A percentile compares a stretch with the other conserved stretches of the same genome.
Evolutionary conservation across 2,888 invertebrate species (phyloP).

Genomic region (Notodonta dromedarius): DNA sequence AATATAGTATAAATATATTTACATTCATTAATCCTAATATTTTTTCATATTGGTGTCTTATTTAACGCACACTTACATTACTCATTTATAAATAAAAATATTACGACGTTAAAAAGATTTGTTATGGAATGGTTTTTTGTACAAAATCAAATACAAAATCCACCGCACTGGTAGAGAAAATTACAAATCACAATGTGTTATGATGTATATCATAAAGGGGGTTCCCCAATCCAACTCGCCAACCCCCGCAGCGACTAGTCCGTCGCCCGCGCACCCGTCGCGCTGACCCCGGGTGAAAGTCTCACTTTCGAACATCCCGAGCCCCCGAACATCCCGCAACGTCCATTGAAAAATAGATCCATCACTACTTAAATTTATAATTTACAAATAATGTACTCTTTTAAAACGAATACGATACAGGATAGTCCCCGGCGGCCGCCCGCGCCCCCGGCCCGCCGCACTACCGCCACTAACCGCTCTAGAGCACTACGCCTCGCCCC

Average conservation of each 20-base stretch:
- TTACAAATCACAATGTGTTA: constrained; percentile 74
- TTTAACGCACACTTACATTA: constrained; percentile 77
- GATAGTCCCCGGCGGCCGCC: constrained; percentile 58
- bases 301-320: constrained; percentile 69
- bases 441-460: constrained; percentile 48
- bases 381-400: constrained; percentile 82
- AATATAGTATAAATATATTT: constrained; percentile 84
- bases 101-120: constrained; percentile 73
- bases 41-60: constrained; percentile 83
- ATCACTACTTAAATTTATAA: constrained; percentile 82
- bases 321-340: constrained; percentile 45
- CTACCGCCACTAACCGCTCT: constrained; percentile 78
- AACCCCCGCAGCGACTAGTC: constrained; percentile 68
- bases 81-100: constrained; percentile 72
- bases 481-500: constrained; percentile 68
- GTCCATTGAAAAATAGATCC: constrained; percentile 81
- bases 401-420: constrained; percentile 74
- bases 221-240: constrained; percentile 30
- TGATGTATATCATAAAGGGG: constrained; percentile 55
- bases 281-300: constrained; percentile 69
- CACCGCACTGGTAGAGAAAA: constrained; percentile 71
- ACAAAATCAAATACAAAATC: constrained; percentile 80
- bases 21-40: constrained; percentile 78
- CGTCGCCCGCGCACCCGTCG: constrained; percentile 79
- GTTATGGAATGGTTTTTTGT: constrained; percentile 83